These are phyloP conservation scores for Rutilus rutilus DNA, from an alignment of 2,113 vertebrate genomes.

Conservation along the genomic window DNA sequence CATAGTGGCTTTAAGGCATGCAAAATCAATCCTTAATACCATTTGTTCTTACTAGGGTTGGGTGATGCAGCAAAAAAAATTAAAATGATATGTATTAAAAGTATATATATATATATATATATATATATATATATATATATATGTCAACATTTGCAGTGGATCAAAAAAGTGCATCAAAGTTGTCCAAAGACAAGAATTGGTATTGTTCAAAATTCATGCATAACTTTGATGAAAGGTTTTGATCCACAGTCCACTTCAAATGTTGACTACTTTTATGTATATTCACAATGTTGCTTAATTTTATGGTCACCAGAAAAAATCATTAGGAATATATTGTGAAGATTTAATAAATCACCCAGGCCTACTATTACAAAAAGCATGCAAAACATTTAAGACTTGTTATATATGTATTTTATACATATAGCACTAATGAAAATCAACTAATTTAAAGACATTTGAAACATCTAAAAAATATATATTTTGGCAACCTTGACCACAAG, in stretches of 20 bases:
- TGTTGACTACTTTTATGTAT: too few species aligned
- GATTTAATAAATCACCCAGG: neutral
- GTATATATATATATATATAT: neutral
- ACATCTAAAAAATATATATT: neutral
- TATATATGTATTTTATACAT: neutral
- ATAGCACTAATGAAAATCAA: neutral
- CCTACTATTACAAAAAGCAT: neutral
- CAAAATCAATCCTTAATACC: neutral
- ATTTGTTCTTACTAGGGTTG: neutral
- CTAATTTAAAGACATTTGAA: neutral
- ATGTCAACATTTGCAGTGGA: too few species aligned
- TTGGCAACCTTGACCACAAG: neutral
- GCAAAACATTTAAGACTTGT: neutral
- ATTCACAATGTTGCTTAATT: too few species aligned
- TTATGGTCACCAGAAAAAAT: too few species aligned
- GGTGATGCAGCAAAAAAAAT: neutral
- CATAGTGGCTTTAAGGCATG: conserved; percentile 31
- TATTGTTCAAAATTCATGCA: too few species aligned
- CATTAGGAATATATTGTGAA: neutral
- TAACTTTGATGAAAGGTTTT: too few species aligned
- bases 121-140: neutral
- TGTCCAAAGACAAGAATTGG: too few species aligned
- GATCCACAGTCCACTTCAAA: too few species aligned
- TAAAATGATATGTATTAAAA: neutral
- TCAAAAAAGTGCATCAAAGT: too few species aligned